These are phyloP conservation scores for Halictus quadricinctus DNA, from an alignment of 2,888 invertebrate genomes.

Conservation along the genomic window DNA sequence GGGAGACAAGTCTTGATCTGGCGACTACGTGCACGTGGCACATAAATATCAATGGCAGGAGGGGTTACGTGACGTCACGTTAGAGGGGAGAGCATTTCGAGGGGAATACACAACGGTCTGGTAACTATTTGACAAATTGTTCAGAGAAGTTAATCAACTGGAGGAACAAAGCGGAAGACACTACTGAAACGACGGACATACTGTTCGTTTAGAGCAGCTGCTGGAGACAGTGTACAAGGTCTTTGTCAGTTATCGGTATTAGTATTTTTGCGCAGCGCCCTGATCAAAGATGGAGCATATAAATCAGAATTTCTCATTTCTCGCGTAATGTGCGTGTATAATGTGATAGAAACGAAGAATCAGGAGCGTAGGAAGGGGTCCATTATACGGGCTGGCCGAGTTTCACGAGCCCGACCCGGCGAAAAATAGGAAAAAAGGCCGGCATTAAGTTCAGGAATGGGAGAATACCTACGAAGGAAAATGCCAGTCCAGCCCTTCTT, in stretches of 20 bases:
- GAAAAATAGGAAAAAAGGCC: background rate
- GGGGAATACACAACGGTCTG: too few species aligned
- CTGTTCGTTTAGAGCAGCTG: too few species aligned
- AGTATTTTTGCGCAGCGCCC: background rate
- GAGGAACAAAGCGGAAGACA: too few species aligned
- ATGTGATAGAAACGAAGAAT: slow-evolving; percentile 31
- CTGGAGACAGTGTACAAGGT: background rate
- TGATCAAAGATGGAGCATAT: background rate
- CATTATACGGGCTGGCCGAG: slow-evolving; percentile 17
- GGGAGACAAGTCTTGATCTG: too few species aligned
- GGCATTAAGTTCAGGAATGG: slow-evolving; percentile 34
- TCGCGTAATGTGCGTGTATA: background rate
- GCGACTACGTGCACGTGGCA: too few species aligned
- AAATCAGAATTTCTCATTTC: slow-evolving; percentile 4
- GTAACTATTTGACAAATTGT: too few species aligned
- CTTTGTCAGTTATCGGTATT: background rate
- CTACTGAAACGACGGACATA: too few species aligned
- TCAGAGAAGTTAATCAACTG: too few species aligned
- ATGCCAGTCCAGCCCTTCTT: slow-evolving; percentile 66
- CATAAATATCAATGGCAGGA: too few species aligned
- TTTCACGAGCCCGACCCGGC: slow-evolving; percentile 1
- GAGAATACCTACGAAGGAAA: slow-evolving; percentile 37
- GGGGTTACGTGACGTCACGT: too few species aligned
- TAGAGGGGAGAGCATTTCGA: too few species aligned
- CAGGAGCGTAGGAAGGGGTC: slow-evolving; percentile 20